phyloP scores from a whole-genome alignment of 2,113 vertebrate species.

The Chamaetylas fuelleborni region DNA sequence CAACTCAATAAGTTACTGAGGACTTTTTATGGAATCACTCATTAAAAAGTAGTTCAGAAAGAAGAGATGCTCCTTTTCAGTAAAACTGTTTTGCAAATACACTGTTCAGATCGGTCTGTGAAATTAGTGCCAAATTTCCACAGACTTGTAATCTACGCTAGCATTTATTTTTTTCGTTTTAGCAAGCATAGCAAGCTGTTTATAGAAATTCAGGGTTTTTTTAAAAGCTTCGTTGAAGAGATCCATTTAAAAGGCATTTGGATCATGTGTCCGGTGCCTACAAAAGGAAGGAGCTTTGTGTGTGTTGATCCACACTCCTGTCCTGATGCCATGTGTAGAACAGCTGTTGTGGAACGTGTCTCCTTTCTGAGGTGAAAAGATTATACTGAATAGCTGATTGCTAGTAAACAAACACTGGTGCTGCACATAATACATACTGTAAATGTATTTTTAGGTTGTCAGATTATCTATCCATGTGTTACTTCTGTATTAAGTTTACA shows the following conservation, averaged over 20 bases:
- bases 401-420: not conserved
- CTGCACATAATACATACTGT: not conserved
- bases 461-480: not conserved
- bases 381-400: not conserved
- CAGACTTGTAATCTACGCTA: not conserved
- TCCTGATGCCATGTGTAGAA: not conserved
- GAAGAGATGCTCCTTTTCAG: not conserved
- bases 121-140: not conserved
- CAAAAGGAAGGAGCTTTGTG: not conserved
- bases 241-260: not conserved
- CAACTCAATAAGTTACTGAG: not conserved
- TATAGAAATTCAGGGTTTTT: not conserved
- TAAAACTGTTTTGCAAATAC: not conserved
- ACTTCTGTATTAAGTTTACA: not conserved
- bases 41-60: not conserved
- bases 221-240: not conserved
- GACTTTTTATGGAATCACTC: not conserved
- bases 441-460: conserved; percentile 17
- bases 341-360: not conserved
- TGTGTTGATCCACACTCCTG: not conserved
- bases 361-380: conserved; percentile 17
- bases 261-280: not conserved
- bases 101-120: not conserved
- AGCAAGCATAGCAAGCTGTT: not conserved
- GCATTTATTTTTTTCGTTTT: not conserved